phyloP scores from a whole-genome alignment of 2,888 invertebrate genomes.

The Cosmopolites sordidus region DNA sequence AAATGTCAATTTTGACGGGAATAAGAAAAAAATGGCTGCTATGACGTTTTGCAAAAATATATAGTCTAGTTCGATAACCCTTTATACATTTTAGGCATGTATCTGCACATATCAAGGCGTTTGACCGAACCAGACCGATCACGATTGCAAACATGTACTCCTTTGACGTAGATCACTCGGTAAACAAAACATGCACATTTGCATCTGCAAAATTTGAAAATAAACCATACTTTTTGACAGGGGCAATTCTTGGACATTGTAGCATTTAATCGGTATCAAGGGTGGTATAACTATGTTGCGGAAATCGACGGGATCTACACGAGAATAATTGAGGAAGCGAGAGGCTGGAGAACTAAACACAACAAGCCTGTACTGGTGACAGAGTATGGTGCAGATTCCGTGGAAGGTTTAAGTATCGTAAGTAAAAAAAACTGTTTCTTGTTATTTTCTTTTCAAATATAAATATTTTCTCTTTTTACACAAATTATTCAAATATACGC shows the following conservation, averaged over 20 bases:
- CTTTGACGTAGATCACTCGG: conserved; percentile 61
- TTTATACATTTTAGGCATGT: conserved; percentile 79
- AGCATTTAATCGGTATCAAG: conserved; percentile 91
- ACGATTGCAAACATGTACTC: conserved; percentile 72
- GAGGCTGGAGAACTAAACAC: conserved; percentile 62
- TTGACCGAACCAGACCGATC: conserved; percentile 78
- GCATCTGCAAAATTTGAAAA: too few relatives aligned
- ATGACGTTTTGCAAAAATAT: too few relatives aligned
- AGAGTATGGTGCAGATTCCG: conserved; percentile 94
- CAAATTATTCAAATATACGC: too few relatives aligned
- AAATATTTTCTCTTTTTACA: not conserved
- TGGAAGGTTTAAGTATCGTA: conserved; percentile 86
- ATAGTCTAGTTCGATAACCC: too few relatives aligned
- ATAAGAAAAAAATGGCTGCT: too few relatives aligned
- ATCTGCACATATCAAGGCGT: conserved; percentile 66
- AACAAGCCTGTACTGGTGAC: conserved; percentile 87
- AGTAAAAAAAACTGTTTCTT: conserved; percentile 22
- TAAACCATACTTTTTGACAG: conserved; percentile 49
- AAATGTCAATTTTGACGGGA: too few relatives aligned
- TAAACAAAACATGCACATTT: too few relatives aligned
- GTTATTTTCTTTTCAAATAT: not conserved
- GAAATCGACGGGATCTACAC: conserved; percentile 68
- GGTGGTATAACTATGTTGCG: conserved; percentile 88
- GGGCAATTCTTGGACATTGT: conserved; percentile 80
- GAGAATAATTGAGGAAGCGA: conserved; percentile 70